Evolutionary conservation across 2,888 invertebrate genomes (phyloP).

Genomic region (Aricia artaxerxes): DNA sequence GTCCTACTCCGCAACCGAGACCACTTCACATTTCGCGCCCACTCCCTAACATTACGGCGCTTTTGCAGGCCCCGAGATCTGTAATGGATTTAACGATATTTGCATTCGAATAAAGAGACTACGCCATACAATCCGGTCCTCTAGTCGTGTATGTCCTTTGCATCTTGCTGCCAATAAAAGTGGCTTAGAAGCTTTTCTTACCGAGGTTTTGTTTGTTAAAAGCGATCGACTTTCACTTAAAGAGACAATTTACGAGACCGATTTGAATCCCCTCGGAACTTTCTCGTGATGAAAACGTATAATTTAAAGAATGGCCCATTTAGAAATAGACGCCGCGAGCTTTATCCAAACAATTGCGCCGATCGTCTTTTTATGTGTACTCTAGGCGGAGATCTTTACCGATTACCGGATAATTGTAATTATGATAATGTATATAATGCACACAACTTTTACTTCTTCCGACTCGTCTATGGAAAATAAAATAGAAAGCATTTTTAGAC

Average conservation of each 20-base stretch:
- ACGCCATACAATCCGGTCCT: not conserved
- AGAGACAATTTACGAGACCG: slow-evolving; percentile 56
- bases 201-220: slow-evolving; percentile 38
- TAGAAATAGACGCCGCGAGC: slow-evolving; percentile 58
- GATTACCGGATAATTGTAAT: slow-evolving; percentile 57
- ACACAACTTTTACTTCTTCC: slow-evolving; percentile 60
- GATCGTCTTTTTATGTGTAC: slow-evolving; percentile 55
- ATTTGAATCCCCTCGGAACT: slow-evolving; percentile 63
- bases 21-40: slow-evolving; percentile 64
- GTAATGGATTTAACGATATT: slow-evolving; percentile 62
- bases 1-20: slow-evolving; percentile 65
- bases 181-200: slow-evolving; percentile 22
- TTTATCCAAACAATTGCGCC: slow-evolving; percentile 59
- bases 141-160: slow-evolving; percentile 13
- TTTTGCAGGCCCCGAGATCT: slow-evolving; percentile 52
- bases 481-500: slow-evolving; percentile 60
- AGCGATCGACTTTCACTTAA: slow-evolving; percentile 60
- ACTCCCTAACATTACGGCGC: slow-evolving; percentile 62
- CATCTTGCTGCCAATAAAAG: slow-evolving; percentile 4
- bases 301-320: slow-evolving; percentile 67
- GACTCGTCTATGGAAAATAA: slow-evolving; percentile 49
- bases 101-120: slow-evolving; percentile 58
- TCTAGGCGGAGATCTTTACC: slow-evolving; percentile 58
- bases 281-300: slow-evolving; percentile 65
- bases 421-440: slow-evolving; percentile 64